Base-by-base conservation (phyloP, 2,888 invertebrate species). In the Agelastica alni region DNA sequence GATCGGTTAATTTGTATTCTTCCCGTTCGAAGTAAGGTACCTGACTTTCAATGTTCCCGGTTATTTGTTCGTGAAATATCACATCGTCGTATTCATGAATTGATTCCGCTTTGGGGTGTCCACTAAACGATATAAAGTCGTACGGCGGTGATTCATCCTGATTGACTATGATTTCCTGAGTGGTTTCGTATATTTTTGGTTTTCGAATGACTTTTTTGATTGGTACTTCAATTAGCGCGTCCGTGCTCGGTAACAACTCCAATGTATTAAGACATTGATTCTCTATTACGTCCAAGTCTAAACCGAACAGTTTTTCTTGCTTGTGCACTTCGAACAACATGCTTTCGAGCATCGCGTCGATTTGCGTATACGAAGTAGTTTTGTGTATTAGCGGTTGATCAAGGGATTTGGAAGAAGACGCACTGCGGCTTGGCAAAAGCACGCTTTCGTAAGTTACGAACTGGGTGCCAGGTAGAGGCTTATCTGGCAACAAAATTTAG, bases 281-380 rank as follows among this genome's bases (percentile, higher is more conserved):
- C 44, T 73, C 72, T 39, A 71, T 36, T 31, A 73, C 53, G 51
- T 73, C 72, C 28, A 74, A 59, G 59, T 76, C 74, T 53, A 74
- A 63, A 28, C 69, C 64, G 43, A 75, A 70, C 9, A 76, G 43
- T 53, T 72, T 66, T 56, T 77, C 74, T 62, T 77, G 74, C 53
- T 73, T 65, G 45, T 77, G 76, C 1, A 77, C 76, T 66, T 78
- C 76, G n/a, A 64, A 63, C 16, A 78, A 62, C 75, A 78, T 78
- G 48, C 71, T 70, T 45, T 78, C 77, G 26, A 79, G 62, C 66
- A 78, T 75, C 4, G 69, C 73, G 51, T 78, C 77, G 30, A 78
- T 75, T 65, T 78, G 71, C 37, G 72, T 70, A 51, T 77, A 77
- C 14, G 75, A 75, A 4, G 51, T 53, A 5, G 49, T 48, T 48